A percentile compares a stretch with the other conserved stretches of the same genome.
phyloP scores from a whole-genome alignment of 2,888 invertebrate species.

The Myopa testacea region DNA sequence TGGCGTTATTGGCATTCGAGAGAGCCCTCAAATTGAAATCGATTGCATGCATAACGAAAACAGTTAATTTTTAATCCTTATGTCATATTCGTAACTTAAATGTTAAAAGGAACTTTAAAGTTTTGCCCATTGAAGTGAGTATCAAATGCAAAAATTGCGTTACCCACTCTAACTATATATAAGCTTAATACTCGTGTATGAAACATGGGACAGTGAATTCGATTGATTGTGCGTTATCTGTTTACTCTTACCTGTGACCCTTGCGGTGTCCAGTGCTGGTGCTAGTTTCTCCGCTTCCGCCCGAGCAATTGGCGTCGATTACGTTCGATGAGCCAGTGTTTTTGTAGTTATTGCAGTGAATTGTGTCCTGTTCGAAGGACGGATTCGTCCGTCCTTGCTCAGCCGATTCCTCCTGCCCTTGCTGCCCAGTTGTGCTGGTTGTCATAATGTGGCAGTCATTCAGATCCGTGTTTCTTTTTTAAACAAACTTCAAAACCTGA shows the following conservation, averaged over 20 bases:
- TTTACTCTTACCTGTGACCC: constrained; percentile 72
- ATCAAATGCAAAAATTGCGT: too few species aligned
- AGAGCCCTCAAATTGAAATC: constrained; percentile 25
- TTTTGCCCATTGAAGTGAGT: too few species aligned
- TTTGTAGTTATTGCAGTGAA: constrained; percentile 45
- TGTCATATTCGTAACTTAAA: too few species aligned
- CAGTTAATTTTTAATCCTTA: constrained; percentile 12
- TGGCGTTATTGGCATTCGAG: constrained; percentile 1
- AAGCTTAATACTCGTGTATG: too few species aligned
- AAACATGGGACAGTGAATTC: too few species aligned
- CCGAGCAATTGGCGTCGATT: constrained; percentile 58
- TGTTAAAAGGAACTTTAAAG: too few species aligned
- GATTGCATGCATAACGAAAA: constrained; percentile 20
- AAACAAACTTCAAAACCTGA: not conserved
- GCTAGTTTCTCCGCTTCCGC: constrained; percentile 52
- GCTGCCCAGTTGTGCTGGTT: constrained; percentile 48
- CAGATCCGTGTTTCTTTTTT: constrained; percentile 41
- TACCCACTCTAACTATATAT: too few species aligned
- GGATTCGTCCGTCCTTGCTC: constrained; percentile 61
- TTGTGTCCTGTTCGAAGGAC: constrained; percentile 58
- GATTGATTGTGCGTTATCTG: not conserved
- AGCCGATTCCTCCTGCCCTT: constrained; percentile 47
- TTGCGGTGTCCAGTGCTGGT: constrained; percentile 74
- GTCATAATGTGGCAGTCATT: constrained; percentile 59
- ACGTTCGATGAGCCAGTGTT: constrained; percentile 45